A percentile compares a stretch with the other conserved stretches of the same genome.
Evolutionary conservation across 2,797 vertebrate genomes (phyloP).

Genomic region (Pipistrellus kuhlii): DNA sequence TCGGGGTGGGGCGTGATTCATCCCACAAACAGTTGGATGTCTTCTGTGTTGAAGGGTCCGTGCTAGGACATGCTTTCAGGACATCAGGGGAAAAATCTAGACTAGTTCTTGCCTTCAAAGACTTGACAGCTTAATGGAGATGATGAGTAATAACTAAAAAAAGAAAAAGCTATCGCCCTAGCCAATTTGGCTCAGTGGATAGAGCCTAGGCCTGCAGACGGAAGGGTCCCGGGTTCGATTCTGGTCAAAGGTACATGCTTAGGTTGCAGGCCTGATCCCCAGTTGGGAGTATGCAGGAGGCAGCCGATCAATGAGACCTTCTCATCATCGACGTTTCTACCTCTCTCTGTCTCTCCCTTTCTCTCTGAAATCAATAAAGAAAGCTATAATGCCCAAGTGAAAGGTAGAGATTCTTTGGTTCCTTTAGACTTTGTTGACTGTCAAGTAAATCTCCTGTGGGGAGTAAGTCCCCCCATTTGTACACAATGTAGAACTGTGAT

Average conservation of each 20-base stretch:
- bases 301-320: too few species aligned
- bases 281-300: too few species aligned
- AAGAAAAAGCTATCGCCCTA: not conserved
- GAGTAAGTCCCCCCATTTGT: not conserved
- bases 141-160: not conserved
- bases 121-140: not conserved
- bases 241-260: too few species aligned
- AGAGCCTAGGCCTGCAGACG: too few species aligned
- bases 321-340: too few species aligned
- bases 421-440: not conserved
- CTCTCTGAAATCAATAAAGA: too few species aligned
- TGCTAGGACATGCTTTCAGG: not conserved
- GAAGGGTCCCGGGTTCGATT: too few species aligned
- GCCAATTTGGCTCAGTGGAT: too few species aligned
- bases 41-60: not conserved
- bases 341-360: too few species aligned
- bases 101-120: not conserved
- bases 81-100: constrained; percentile 51
- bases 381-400: not conserved
- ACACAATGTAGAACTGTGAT: not conserved
- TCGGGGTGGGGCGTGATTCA: not conserved
- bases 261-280: too few species aligned
- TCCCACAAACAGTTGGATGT: not conserved
- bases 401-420: not conserved
- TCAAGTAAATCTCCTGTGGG: not conserved